Base-by-base conservation (phyloP, 1,140 invertebrate species). In the Drusus annulatus region DNA sequence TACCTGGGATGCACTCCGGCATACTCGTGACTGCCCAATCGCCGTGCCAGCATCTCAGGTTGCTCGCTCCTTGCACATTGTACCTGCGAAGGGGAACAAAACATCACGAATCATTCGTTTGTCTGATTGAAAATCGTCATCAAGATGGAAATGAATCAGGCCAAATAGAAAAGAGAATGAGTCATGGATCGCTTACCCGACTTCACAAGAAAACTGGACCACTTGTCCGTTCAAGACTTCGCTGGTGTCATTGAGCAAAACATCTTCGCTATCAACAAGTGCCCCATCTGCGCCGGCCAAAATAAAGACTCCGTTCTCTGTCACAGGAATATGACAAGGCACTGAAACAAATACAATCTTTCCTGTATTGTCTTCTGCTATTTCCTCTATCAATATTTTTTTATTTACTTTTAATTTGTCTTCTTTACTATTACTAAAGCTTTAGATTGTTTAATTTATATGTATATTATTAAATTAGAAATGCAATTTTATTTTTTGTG, bases 1-100 rank as follows among this genome's bases (percentile, higher is more conserved):
- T 87, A 94, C 93, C 92, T 86, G 95, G 93, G 17, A 92, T 91
- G 87, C 95, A 96, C 85, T 95, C 94, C 0, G 95, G 95, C 85
- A 94, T 91, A 60, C 91, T 91, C 17, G 92, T 91, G 0, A 93
- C 91, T 1, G 93, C 93, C 94, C 94, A 96, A 82, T 95, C 93
- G 13, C 95, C 95, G 84, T 94, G 93, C 90, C 93, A 94, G 84
- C 95, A 96, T 28, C 92, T 90, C 16, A 96, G 87, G 84, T 93
- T 93, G 13, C 92, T 93, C 0, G 93, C 91, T 1, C 95, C 95
- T 87, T 93, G 91, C 0, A 93, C 88, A 78, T 93, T 92, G 84
- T 93, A 94, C 8, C 89, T 90, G 80, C 8, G 7, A 45, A 13
- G 13, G 36, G 13, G 13, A 45, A 45, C 1, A 45, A 45, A 13